Evolutionary conservation across 2,888 invertebrate genomes (phyloP), one percentile per base, ranked within the genome.

Genomic region (Apamea monoglypha): DNA sequence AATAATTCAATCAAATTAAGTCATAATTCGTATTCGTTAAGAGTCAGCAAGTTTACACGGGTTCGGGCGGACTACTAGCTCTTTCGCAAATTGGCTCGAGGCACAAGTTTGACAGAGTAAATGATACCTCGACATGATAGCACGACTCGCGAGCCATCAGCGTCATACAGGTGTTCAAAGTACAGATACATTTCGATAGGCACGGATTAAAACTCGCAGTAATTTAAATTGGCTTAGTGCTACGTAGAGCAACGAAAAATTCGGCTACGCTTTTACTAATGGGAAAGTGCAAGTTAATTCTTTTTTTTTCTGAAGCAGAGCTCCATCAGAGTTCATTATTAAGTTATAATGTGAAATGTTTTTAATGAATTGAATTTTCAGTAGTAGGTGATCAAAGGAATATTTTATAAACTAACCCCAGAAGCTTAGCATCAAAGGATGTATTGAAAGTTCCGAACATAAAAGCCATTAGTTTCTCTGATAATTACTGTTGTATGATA

Each of bases 1-100:
- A 81, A 86, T 84, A 87, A 91, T 89, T 92, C 92, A 93, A 93
- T 93, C 91, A 93, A 93, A 93, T 93, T 92, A 91, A 94, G 93
- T 91, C 87, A 88, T 92, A 92, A 94, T 93, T 92, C 87, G 90
- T 88, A 88, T 90, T 90, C 80, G 83, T 83, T 84, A 87, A 85
- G 87, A 92, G 88, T 93, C 93, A 90, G 92, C 92, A 89, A 92
- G 89, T 92, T 93, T 91, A 89, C 90, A 87, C 85, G 77, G 76
- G 85, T 81, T 59, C 40, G 44, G 40, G 82, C 64, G 64, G 68
- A 76, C 78, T 83, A 74, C 73, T 86, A 87, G 91, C 91, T 92
- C 91, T 91, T 91, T 90, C 88, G 88, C 91, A 93, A 94, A 94
- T 93, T 93, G 91, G 90, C 89, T 91, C 90, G 86, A 85, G 89